phyloP scores from a whole-genome alignment of 1,140 invertebrate genomes.

The Pseudomyrmex sp. region DNA sequence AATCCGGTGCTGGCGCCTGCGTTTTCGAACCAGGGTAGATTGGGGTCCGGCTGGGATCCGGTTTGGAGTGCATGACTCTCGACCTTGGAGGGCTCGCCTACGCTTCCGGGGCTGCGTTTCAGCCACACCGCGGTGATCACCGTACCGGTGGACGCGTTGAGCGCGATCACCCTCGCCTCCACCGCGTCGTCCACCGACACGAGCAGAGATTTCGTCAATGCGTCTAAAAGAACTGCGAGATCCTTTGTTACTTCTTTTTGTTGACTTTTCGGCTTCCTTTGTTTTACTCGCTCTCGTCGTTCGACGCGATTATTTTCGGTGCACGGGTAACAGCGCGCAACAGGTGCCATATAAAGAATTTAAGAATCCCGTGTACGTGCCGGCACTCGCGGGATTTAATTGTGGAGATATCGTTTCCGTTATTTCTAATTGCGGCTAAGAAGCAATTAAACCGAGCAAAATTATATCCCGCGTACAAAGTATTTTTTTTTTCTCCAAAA shows the following conservation, averaged over 20 bases:
- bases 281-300: background rate
- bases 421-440: too few species aligned
- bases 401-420: too few species aligned
- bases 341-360: constrained; percentile 36
- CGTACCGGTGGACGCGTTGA: constrained; percentile 87
- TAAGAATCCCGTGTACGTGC: too few species aligned
- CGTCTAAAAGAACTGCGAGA: constrained; percentile 83
- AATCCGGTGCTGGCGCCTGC: constrained; percentile 65
- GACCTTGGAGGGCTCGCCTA: constrained; percentile 85
- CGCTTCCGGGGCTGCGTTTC: constrained; percentile 84
- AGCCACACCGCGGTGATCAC: constrained; percentile 87
- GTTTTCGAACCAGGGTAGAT: constrained; percentile 86
- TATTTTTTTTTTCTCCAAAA: too few species aligned
- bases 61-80: constrained; percentile 82
- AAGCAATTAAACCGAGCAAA: too few species aligned
- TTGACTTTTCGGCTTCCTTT: background rate
- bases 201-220: constrained; percentile 86
- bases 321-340: constrained; percentile 27
- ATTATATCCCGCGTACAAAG: too few species aligned
- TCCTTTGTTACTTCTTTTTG: background rate
- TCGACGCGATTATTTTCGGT: background rate
- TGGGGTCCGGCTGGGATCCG: constrained; percentile 84
- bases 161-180: constrained; percentile 86
- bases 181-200: constrained; percentile 86
- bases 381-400: too few species aligned